Evolutionary conservation across 2,113 vertebrate genomes (phyloP).

Genomic region (Rostratula benghalensis): DNA sequence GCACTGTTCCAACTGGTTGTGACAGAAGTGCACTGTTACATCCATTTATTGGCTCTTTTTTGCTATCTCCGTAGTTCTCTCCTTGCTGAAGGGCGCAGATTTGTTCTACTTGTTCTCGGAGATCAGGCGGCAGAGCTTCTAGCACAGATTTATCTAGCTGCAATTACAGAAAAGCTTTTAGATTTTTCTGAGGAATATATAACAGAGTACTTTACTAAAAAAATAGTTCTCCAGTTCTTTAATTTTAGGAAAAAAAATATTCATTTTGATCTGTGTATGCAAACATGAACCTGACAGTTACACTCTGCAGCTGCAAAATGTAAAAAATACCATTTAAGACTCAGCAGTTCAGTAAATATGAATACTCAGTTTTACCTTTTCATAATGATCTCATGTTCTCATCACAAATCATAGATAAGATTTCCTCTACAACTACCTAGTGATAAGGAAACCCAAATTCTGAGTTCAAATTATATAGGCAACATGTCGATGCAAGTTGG

Average conservation of each 20-base stretch:
- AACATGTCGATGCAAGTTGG: background rate
- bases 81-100: slow-evolving; percentile 75
- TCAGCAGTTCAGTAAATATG: background rate
- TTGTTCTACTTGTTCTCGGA: slow-evolving; percentile 90
- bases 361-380: background rate
- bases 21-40: slow-evolving; percentile 57
- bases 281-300: background rate
- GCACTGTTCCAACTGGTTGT: slow-evolving; percentile 79
- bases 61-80: slow-evolving; percentile 47
- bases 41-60: slow-evolving; percentile 72
- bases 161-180: background rate
- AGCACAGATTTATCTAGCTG: slow-evolving; percentile 93
- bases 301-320: background rate
- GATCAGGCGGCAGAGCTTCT: slow-evolving; percentile 88
- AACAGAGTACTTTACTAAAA: background rate
- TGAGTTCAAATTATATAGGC: background rate
- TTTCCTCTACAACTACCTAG: background rate
- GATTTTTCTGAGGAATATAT: background rate
- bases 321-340: background rate
- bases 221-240: background rate
- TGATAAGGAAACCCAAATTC: background rate
- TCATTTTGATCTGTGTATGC: background rate
- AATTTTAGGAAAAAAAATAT: background rate
- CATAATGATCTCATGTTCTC: background rate
- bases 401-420: background rate